These are phyloP conservation scores for Endomychus coccineus DNA, from an alignment of 2,888 invertebrate genomes.

Conservation along the genomic window DNA sequence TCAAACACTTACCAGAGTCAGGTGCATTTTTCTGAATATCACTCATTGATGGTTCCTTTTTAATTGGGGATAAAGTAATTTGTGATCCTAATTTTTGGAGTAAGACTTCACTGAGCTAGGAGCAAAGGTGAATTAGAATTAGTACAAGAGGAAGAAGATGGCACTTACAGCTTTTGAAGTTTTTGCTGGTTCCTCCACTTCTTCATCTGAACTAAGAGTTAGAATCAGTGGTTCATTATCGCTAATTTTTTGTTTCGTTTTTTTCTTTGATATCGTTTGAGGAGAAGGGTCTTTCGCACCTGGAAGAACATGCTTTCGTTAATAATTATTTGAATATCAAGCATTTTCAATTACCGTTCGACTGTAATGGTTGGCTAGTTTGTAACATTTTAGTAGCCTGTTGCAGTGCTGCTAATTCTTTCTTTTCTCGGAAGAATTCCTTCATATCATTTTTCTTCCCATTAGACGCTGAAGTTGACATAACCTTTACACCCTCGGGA, in stretches of 20 bases:
- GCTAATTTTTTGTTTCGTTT: constrained; percentile 46
- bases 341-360: no score
- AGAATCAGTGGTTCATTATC: constrained; percentile 62
- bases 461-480: constrained; percentile 21
- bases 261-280: constrained; percentile 12
- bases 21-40: constrained; percentile 31
- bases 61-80: constrained; percentile 32
- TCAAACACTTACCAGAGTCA: no score
- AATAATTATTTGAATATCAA: no score
- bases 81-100: constrained; percentile 32
- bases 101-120: constrained; percentile 30
- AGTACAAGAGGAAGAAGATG: constrained; percentile 7
- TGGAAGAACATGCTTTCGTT: no score
- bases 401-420: no score
- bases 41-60: constrained; percentile 36
- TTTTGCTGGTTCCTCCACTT: constrained; percentile 39
- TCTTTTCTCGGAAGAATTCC: not conserved
- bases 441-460: not conserved
- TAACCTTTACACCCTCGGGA: constrained; percentile 61
- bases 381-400: no score
- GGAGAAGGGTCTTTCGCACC: no score
- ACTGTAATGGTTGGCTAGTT: no score
- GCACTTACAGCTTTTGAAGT: constrained; percentile 12
- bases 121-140: constrained; percentile 14
- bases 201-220: constrained; percentile 65